Evolutionary conservation across 2,113 vertebrate species (phyloP), one percentile per base, ranked within the genome.

Genomic region (Antigone vipio): DNA sequence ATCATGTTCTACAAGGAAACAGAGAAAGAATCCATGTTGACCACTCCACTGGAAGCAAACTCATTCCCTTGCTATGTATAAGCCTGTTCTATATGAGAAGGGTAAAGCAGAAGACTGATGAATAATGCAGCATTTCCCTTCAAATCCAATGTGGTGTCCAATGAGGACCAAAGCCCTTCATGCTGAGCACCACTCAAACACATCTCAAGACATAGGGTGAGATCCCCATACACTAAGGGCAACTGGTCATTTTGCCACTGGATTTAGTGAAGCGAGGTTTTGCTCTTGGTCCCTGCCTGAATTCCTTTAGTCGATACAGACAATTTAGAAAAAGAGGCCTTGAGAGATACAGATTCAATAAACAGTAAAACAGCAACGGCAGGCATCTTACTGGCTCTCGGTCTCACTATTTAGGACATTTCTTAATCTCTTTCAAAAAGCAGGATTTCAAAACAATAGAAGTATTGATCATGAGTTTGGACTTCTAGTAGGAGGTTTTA

Each of bases 1-100:
- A 85, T 85, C 71, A 42, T 91, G 74, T 95, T 95, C 75, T 87
- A 89, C 83, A 91, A 69, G 74, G 58, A 85, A 88, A 80, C 79
- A 69, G 92, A 85, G 64, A 89, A 91, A 85, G 59, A 87, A 91
- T 85, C n/a, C 56, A 45, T 30, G 49, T 20, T 94, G 91, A 66
- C 89, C 76, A 6, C 63, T 66, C 60, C 1, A 4, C 81, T 84
- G 68, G 63, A 78, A 87, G 59, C 26, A 73, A 89, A 77, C 35
- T 56, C 44, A 53, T 93, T 89, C 74, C 63, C 80, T 85, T 2
- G 0, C 59, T 56, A 14, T 53, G 53, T 19, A 63, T 29, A 64
- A 76, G 71, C 53, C 12, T 38, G 42, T 38, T 88, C 63, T 47
- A 8, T 60, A 26, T 12, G 30, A 75, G 40, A 29, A 72, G 38